Conservation (phyloP, 2,888 invertebrate species). For the Neelides folsomi region DNA sequence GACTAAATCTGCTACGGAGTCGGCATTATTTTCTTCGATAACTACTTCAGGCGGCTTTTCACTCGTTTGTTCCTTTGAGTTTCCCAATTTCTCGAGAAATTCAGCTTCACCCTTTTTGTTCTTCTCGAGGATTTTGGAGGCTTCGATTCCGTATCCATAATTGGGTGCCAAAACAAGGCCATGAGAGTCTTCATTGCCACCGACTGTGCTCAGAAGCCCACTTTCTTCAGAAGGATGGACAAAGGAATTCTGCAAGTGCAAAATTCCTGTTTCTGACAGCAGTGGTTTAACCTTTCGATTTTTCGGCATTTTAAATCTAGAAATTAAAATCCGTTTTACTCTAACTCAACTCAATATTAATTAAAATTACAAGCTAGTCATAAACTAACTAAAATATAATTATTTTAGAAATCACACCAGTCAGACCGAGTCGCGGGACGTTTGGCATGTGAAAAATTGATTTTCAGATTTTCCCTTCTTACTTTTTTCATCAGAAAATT, state of each 20-base stretch:
- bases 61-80: neutral
- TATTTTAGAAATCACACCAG: too few species aligned
- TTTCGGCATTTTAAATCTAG: neutral
- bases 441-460: too few species aligned
- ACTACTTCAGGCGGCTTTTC: constrained; percentile 4
- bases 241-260: constrained; percentile 30
- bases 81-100: constrained; percentile 6
- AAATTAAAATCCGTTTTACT: too few species aligned
- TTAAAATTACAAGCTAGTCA: too few species aligned
- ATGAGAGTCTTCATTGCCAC: constrained; percentile 11
- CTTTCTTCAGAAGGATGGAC: constrained; percentile 29
- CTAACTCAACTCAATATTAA: too few species aligned
- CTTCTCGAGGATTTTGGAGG: constrained; percentile 8
- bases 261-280: constrained; percentile 24
- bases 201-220: constrained; percentile 29
- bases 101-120: constrained; percentile 7
- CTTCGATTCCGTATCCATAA: constrained; percentile 30
- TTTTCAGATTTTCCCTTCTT: too few species aligned
- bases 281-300: constrained; percentile 18
- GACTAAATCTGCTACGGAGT: constrained; percentile 25
- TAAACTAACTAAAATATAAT: too few species aligned
- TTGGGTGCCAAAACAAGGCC: constrained; percentile 27
- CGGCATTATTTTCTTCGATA: constrained; percentile 4
- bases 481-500: too few species aligned
- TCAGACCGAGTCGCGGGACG: too few species aligned